Conservation (phyloP, 2,113 vertebrate genomes). For the Noturus placidus region DNA sequence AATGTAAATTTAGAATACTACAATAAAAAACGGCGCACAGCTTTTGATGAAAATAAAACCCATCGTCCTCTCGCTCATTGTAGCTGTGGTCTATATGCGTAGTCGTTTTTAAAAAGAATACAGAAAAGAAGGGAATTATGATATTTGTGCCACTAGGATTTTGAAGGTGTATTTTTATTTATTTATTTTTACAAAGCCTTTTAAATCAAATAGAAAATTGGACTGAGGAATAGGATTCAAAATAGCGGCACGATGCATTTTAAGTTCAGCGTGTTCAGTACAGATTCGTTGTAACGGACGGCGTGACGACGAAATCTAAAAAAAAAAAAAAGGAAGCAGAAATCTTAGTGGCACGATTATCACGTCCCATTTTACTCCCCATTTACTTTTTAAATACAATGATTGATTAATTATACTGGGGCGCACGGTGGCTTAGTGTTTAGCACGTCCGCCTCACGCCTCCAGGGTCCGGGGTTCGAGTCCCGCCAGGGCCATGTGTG, state of each 20-base stretch:
- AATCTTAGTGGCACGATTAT: neutral
- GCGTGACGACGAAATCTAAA: neutral
- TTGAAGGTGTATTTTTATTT: neutral
- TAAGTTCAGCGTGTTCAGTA: neutral
- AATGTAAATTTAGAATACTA: conserved; percentile 88
- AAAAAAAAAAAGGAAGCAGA: neutral
- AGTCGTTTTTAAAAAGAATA: neutral
- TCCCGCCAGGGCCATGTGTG: no score
- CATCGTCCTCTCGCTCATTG: conserved; percentile 54
- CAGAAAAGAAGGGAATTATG: no score
- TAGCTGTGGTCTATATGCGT: conserved; percentile 23
- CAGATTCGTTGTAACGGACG: neutral
- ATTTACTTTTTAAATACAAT: neutral
- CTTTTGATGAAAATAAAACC: conserved; percentile 83
- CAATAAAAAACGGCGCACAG: conserved; percentile 87
- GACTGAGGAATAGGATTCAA: neutral
- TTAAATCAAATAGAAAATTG: neutral
- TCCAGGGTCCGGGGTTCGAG: no score
- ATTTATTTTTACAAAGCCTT: neutral
- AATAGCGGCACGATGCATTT: neutral
- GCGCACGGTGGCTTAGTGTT: no score
- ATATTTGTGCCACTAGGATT: neutral
- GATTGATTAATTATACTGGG: no score
- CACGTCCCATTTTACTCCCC: neutral
- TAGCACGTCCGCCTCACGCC: no score